Base-by-base conservation (phyloP, 2,113 vertebrate genomes). In the Sakesphorus luctuosus region DNA sequence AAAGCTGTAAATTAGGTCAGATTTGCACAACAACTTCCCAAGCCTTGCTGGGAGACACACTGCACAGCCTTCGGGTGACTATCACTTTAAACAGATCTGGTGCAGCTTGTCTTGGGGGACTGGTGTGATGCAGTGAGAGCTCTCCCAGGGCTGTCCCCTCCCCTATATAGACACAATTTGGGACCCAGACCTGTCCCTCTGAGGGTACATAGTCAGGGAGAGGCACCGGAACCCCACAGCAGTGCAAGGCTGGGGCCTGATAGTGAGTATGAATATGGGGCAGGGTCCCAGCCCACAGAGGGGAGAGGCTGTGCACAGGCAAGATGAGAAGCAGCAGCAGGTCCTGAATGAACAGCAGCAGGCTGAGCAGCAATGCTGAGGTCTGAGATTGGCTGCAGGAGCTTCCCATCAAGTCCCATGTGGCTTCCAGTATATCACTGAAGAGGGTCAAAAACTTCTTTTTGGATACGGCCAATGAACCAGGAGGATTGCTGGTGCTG, bases 1-100 rank as follows among this genome's bases (percentile, higher is more conserved):
- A 94, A 95, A 94, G 84, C 89, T 92, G 77, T 90, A 94, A 95
- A 96, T 91, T 77, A 95, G 96, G 96, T 97, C 97, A 97, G 66
- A 72, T 75, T 94, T 92, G 92, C 87, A 86, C 72, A 90, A 78
- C 72, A 81, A 73, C 44, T 77, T 78, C 84, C 61, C 3, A 1
- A 92, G 84, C 55, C 50, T 93, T 86, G 26, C 90, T 84, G 44
- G 36, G 72, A 96, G 79, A 1, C 3, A 44, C 0, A 17, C 66
- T 44, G 80, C 65, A 2, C 77, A 72, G 90, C 79, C 66, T 29
- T 35, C 1, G 16, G 73, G 58, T 36, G 59, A 17, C 23, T 35
- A 4, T 49, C 0, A 1, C 94, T 96, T 96, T 94, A 94, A 96
- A 58, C 7, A 24, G 89, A 94, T 93, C 94, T 96, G 86, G 96